Evolutionary conservation across 64 coral and sea anemone genomes (phyloP), one percentile per base, ranked within the genome.

Genomic region (Actinia tenebrosa): DNA sequence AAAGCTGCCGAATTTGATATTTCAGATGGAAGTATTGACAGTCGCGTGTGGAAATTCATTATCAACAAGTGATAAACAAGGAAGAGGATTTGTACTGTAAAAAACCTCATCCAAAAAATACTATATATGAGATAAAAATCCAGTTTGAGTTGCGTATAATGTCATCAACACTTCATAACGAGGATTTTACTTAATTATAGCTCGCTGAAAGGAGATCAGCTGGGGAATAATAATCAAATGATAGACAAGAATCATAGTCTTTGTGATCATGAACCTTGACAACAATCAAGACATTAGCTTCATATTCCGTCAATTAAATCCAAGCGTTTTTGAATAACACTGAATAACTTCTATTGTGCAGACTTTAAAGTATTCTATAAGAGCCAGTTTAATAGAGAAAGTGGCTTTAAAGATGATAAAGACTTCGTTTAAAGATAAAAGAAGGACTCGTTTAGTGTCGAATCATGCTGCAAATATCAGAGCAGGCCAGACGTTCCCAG

Each of bases 11-110:
- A 15, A 0, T 30, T 15, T 27, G n/a, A 30, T 75, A 75, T 75
- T 75, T 42, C 16, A 42, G 69, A 75, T 30, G 25, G 26, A 69
- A 25, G 5, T 75, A 37, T 13, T 14, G 69, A 75, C 69, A 75
- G 69, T 75, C 69, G 69, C 69, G 69, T 75, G 69, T 18, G 5
- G 8, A 42, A 66, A 66, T 23, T 37, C n/a, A 25, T 66, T 66
- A 15, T 75, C 69, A 75, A 42, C 69, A 75, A 75, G 69, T 75
- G 69, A 30, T 42, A 75, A 75, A 75, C 69, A 75, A 75, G 69
- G 69, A 75, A 26, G 69, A 75, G 26, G 25, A n/a, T n/a, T 15
- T 16, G 27, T 75, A 75, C 69, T 5, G 69, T 75, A 75, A 25
- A n/a, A 75, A 75, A 75, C 22, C 14, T 4, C 0, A 69, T 23